Percentiles rank a stretch among this genome's conserved stretches.
Evolutionary conservation across 2,888 invertebrate genomes (phyloP).

Genomic region (Netelia melanura): DNA sequence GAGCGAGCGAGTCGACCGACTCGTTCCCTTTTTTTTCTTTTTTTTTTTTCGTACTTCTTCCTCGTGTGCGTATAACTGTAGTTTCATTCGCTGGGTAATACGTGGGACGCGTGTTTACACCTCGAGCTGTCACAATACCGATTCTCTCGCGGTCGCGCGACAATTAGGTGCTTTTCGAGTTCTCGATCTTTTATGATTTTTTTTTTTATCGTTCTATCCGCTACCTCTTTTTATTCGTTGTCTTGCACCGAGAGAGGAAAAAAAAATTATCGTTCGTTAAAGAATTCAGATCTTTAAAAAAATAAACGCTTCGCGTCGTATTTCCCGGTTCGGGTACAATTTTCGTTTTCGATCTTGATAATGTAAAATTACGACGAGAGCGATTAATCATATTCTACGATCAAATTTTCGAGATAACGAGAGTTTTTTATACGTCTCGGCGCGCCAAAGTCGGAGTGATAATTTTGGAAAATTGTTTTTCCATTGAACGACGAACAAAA

Average conservation of each 20-base stretch:
- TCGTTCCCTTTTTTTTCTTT: conserved; percentile 55
- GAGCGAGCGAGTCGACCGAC: conserved; percentile 66
- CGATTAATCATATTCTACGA: conserved; percentile 29
- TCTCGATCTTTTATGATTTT: conserved; percentile 19
- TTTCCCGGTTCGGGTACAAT: conserved; percentile 5
- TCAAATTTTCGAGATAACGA: conserved; percentile 10
- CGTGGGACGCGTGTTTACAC: conserved; percentile 55
- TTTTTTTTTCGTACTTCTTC: conserved; percentile 6
- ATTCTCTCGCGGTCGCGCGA: conserved; percentile 41
- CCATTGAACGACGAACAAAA: background rate
- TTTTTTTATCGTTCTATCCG: too few relatives aligned
- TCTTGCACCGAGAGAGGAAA: background rate
- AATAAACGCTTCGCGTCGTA: background rate
- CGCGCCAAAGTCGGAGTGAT: conserved; percentile 14
- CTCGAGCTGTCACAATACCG: conserved; percentile 58
- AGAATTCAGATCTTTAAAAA: conserved; percentile 6
- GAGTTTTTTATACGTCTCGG: background rate
- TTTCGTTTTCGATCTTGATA: conserved; percentile 28
- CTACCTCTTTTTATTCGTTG: too few relatives aligned
- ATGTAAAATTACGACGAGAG: background rate
- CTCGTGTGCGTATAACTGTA: conserved; percentile 34
- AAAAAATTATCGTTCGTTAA: conserved; percentile 21
- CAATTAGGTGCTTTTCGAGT: conserved; percentile 24
- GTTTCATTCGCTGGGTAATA: conserved; percentile 46
- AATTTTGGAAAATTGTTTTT: conserved; percentile 44